A percentile compares a stretch with the other conserved stretches of the same genome.
Conservation (phyloP, 2,888 invertebrate species). For the Anthrax anthrax region DNA sequence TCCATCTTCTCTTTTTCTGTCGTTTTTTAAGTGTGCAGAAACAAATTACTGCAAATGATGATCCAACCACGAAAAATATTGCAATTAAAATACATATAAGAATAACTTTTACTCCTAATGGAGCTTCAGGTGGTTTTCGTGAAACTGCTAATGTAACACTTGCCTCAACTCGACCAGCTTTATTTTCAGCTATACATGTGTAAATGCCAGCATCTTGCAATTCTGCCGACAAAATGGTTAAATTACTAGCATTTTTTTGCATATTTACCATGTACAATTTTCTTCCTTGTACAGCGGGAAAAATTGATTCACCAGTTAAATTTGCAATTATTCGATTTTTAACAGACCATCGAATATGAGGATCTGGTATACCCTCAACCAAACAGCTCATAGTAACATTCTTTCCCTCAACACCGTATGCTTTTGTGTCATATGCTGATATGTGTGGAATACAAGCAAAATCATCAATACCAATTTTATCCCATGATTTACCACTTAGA, state of each 20-base stretch:
- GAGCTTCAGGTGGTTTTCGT: conserved; percentile 45
- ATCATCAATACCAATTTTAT: conserved; percentile 60
- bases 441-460: conserved; percentile 66
- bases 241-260: conserved; percentile 52
- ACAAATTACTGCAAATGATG: conserved; percentile 51
- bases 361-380: conserved; percentile 56
- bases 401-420: conserved; percentile 53
- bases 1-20: conserved; percentile 42
- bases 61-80: conserved; percentile 49
- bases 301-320: conserved; percentile 31
- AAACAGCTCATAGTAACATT: conserved; percentile 60
- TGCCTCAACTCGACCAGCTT: conserved; percentile 61
- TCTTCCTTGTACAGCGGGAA: conserved; percentile 36
- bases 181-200: conserved; percentile 64
- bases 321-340: conserved; percentile 57
- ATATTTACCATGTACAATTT: conserved; percentile 53
- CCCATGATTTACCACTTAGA: conserved; percentile 53
- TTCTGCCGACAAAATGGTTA: conserved; percentile 58
- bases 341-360: conserved; percentile 56
- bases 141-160: conserved; percentile 58
- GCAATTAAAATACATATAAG: conserved; percentile 55
- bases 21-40: conserved; percentile 42
- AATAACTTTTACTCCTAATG: conserved; percentile 44
- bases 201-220: conserved; percentile 63
- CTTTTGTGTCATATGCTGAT: conserved; percentile 42